phyloP scores from a whole-genome alignment of 53 echinoderm and acorn worm genomes.

The Apostichopus leukothele region DNA sequence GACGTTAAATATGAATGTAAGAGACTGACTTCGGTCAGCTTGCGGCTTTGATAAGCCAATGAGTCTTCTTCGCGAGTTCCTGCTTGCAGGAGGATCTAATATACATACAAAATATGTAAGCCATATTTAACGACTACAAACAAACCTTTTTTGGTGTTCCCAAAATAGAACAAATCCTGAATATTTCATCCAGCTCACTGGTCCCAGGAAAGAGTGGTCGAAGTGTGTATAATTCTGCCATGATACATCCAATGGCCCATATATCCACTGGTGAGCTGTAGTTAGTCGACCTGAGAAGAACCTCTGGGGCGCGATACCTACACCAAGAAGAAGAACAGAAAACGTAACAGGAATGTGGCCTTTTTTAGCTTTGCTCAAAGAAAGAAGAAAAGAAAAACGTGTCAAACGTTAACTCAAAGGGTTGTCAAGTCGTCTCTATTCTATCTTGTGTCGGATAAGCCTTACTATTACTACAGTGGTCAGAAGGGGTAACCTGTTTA shows the following conservation, averaged over 20 bases:
- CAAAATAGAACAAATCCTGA: slow-evolving; percentile 84
- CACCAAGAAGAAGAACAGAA: background rate
- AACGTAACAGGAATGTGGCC: background rate
- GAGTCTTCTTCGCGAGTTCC: too few species aligned
- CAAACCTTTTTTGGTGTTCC: slow-evolving; percentile 89
- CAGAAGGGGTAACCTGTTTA: too few species aligned
- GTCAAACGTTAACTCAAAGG: too few species aligned
- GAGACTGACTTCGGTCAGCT: too few species aligned
- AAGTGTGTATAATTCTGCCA: slow-evolving; percentile 89
- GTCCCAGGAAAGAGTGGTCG: slow-evolving; percentile 85
- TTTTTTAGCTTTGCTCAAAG: background rate
- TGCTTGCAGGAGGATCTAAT: too few species aligned
- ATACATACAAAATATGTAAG: too few species aligned
- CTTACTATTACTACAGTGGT: too few species aligned
- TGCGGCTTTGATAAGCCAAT: too few species aligned
- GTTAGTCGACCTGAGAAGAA: slow-evolving; percentile 83
- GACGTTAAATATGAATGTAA: too few species aligned
- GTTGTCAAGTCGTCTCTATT: too few species aligned
- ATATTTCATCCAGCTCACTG: slow-evolving; percentile 95
- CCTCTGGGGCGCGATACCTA: slow-evolving; percentile 96
- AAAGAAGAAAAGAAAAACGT: background rate
- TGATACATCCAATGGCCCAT: slow-evolving; percentile 93
- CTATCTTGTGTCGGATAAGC: too few species aligned
- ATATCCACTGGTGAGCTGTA: slow-evolving; percentile 95
- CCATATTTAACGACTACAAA: background rate